These are phyloP conservation scores for Esperia sulphurella DNA, from an alignment of 2,888 invertebrate genomes.

Conservation along the genomic window DNA sequence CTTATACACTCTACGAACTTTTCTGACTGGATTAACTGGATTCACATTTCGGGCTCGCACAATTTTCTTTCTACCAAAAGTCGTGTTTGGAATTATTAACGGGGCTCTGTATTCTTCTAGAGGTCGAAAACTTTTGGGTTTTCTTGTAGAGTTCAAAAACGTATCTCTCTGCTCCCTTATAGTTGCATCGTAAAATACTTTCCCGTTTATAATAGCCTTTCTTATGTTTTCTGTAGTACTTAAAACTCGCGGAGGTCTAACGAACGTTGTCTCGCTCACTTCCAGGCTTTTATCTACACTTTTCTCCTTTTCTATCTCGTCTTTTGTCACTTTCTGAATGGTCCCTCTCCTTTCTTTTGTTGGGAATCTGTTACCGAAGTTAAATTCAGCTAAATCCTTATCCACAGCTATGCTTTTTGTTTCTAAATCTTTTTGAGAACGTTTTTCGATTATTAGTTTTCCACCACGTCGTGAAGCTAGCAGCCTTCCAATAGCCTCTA, in stretches of 20 bases:
- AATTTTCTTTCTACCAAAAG: constrained; percentile 48
- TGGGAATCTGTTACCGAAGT: constrained; percentile 60
- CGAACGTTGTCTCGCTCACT: constrained; percentile 68
- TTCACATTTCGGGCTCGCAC: constrained; percentile 50
- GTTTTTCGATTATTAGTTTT: constrained; percentile 58
- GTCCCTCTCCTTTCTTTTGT: constrained; percentile 56
- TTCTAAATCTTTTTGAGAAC: constrained; percentile 64
- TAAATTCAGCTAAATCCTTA: constrained; percentile 53
- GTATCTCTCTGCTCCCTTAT: constrained; percentile 59
- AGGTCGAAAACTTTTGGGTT: constrained; percentile 26
- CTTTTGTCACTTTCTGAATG: constrained; percentile 64
- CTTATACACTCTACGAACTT: constrained; percentile 65
- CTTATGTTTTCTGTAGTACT: constrained; percentile 64
- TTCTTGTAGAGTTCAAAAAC: constrained; percentile 23
- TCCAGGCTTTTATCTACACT: constrained; percentile 58
- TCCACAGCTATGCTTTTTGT: constrained; percentile 57
- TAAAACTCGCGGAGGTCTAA: constrained; percentile 62
- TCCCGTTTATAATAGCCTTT: constrained; percentile 69
- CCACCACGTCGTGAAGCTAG: constrained; percentile 60
- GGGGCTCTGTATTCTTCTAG: constrained; percentile 42
- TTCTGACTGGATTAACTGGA: constrained; percentile 52
- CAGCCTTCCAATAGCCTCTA: constrained; percentile 70
- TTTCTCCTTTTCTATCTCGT: constrained; percentile 60
- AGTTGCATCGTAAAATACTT: constrained; percentile 70
- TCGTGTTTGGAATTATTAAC: constrained; percentile 37